Evolutionary conservation across 2,797 vertebrate species (phyloP).

Genomic region (Sparidentex hasta): DNA sequence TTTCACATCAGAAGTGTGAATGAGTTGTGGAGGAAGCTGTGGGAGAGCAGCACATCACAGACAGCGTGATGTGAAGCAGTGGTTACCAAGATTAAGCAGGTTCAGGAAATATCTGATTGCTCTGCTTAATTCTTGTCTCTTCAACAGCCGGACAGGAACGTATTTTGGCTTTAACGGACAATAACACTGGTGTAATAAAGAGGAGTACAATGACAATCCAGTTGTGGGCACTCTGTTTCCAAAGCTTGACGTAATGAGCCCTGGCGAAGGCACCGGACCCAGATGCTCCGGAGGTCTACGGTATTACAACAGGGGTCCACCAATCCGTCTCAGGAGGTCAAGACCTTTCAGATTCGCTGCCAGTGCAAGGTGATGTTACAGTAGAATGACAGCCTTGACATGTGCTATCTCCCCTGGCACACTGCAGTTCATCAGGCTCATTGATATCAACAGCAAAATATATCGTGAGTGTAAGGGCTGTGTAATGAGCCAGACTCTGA

Average conservation of each 20-base stretch:
- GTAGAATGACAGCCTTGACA: slow-evolving; percentile 43
- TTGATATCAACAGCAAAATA: slow-evolving; percentile 40
- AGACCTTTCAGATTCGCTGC: slow-evolving; percentile 51
- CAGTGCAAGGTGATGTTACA: slow-evolving; percentile 59
- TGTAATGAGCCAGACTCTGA: slow-evolving; percentile 18
- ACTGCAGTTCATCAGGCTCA: slow-evolving; percentile 30
- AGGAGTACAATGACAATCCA: not conserved
- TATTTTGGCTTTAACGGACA: not conserved
- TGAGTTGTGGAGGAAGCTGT: not conserved
- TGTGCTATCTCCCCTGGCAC: slow-evolving; percentile 37
- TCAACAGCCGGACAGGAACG: not conserved
- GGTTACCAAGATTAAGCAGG: not conserved
- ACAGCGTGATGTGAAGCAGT: not conserved
- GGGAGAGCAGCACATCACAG: not conserved
- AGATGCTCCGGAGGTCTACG: slow-evolving; percentile 53
- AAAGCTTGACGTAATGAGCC: slow-evolving; percentile 23
- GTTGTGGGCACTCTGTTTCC: not conserved
- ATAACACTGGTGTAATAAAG: not conserved
- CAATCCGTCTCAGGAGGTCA: slow-evolving; percentile 38
- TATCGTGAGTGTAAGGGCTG: slow-evolving; percentile 36
- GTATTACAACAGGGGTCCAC: slow-evolving; percentile 38
- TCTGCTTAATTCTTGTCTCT: not conserved
- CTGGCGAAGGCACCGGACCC: not conserved
- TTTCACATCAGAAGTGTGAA: slow-evolving; percentile 30
- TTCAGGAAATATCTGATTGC: not conserved